These are phyloP conservation scores for Calonectris borealis DNA, from an alignment of 2,113 vertebrate genomes.

Conservation along the genomic window DNA sequence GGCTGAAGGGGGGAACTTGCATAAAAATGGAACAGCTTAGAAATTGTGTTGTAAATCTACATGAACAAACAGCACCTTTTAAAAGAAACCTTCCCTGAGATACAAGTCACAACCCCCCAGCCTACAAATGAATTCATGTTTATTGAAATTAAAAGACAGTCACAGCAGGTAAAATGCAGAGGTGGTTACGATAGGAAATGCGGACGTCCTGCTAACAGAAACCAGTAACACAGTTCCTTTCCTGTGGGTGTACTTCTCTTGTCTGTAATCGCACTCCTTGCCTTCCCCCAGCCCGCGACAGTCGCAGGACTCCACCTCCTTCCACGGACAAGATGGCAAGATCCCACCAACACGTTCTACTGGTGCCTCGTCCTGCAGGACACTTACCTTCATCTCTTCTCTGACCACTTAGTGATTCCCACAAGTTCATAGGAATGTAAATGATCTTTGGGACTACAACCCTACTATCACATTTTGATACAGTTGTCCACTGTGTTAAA, in stretches of 20 bases:
- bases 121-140: neutral
- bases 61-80: neutral
- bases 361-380: accelerated
- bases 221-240: neutral
- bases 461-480: neutral
- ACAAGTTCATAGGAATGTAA: neutral
- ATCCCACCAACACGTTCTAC: neutral
- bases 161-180: neutral
- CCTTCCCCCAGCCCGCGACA: neutral
- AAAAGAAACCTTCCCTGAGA: neutral
- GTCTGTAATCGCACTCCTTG: neutral
- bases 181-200: neutral
- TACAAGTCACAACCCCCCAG: neutral
- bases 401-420: neutral
- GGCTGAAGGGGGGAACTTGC: neutral
- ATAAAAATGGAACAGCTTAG: neutral
- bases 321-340: neutral
- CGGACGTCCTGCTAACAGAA: neutral
- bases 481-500: neutral
- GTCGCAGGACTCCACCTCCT: neutral
- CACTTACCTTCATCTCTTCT: neutral
- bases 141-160: neutral
- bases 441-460: neutral
- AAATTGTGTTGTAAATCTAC: neutral
- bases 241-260: neutral